Evolutionary conservation across 2,888 invertebrate genomes (phyloP).

Genomic region (Ectropis crepuscularia): DNA sequence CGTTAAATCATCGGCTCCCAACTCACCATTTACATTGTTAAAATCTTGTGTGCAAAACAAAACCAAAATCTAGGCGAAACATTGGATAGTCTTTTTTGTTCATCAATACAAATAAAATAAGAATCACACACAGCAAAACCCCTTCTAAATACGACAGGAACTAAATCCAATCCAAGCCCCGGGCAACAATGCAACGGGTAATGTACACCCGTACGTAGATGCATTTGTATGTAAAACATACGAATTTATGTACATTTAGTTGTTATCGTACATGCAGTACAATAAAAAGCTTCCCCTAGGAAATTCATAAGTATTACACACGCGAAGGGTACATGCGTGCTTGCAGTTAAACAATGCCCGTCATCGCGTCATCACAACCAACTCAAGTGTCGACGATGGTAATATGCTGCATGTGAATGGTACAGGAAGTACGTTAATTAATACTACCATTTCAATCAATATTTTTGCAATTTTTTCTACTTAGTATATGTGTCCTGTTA

Average conservation of each 20-base stretch:
- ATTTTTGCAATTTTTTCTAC: too few species aligned
- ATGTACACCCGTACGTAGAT: conserved; percentile 16
- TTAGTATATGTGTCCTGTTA: too few species aligned
- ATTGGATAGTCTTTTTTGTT: too few species aligned
- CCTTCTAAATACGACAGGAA: conserved; percentile 13
- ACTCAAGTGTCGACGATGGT: conserved; percentile 67
- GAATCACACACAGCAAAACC: conserved; percentile 27
- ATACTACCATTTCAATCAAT: too few species aligned
- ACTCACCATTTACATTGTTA: too few species aligned
- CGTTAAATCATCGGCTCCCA: too few species aligned
- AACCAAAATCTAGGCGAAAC: too few species aligned
- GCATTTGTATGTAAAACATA: conserved; percentile 33
- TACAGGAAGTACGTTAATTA: too few species aligned
- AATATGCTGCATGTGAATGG: conserved; percentile 59
- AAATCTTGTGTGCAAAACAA: too few species aligned
- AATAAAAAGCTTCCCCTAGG: conserved; percentile 70
- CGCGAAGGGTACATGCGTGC: conserved; percentile 71
- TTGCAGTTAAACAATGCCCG: conserved; percentile 77
- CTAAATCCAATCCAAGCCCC: conserved; percentile 29
- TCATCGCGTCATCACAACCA: conserved; percentile 72
- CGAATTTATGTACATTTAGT: conserved; percentile 56
- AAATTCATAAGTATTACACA: conserved; percentile 78
- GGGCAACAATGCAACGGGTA: conserved; percentile 21
- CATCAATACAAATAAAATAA: neutral
- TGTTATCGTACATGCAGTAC: conserved; percentile 62